Evolutionary conservation across 2,888 invertebrate genomes (phyloP), one percentile per base, ranked within the genome.

Genomic region (Carcina quercana): DNA sequence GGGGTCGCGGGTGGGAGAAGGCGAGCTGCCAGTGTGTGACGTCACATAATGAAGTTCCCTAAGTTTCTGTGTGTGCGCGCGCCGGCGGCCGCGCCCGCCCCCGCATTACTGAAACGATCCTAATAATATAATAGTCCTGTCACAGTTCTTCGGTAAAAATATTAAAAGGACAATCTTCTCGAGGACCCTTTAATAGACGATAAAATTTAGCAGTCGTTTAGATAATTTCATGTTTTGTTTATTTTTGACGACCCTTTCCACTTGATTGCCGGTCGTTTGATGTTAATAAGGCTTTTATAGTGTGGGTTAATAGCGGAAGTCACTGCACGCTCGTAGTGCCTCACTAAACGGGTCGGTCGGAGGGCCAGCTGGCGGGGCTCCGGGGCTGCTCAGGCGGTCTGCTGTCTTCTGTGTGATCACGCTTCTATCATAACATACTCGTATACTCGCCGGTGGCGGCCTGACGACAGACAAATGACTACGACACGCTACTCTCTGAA

Each of bases 71-170:
- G 55, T 41, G 42, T 47, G 56, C 49, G 44, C 55, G 45, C 64
- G 76, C 65, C 61, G 79, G 80, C 79, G 68, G 69, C 64, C 74
- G 70, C 71, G 62, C 53, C 64, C 61, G 54, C 75, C 78, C 82
- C 79, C 71, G 82, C 69, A 82, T 83, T 83, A 82, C 70, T 55
- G 62, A 76, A 82, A 73, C 73, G 80, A 60, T 78, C 71, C 75
- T 82, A 82, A 83, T 82, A 80, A 74, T 78, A 78, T 83, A 83
- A 83, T 80, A 74, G 72, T 68, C 73, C 73, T 82, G 82, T 83
- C 80, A 76, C 78, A 80, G 66, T 64, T 72, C 65, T 73, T 61
- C 51, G 55, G 63, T 66, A 74, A 71, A 65, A 64, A 59, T 62
- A n/a, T 64, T 58, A 61, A 68, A 73, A 63, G 70, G 82, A 80